Conservation (phyloP, 2,113 vertebrate species). For the Xyrauchen texanus region DNA sequence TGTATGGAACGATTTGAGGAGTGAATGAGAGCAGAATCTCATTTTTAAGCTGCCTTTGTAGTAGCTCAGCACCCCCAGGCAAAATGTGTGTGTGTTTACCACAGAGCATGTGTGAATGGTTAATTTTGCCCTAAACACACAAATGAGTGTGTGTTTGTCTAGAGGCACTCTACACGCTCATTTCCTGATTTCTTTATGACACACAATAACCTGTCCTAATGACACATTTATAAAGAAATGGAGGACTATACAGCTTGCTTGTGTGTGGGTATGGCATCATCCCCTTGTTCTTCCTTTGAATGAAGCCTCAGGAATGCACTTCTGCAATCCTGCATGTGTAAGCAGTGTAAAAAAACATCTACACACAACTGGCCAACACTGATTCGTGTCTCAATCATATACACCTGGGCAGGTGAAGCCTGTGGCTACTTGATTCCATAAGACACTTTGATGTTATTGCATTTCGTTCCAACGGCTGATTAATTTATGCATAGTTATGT, state of each 20-base stretch:
- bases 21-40: no score
- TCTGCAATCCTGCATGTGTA: conserved; percentile 51
- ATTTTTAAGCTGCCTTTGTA: neutral
- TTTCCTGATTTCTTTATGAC: conserved; percentile 37
- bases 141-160: conserved; percentile 14
- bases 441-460: conserved; percentile 14
- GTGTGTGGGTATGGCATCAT: neutral
- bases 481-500: conserved; percentile 19
- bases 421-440: conserved; percentile 6
- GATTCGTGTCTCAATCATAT: conserved; percentile 61
- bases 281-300: conserved; percentile 20
- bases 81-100: neutral
- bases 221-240: conserved; percentile 7
- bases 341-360: conserved; percentile 43
- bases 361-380: conserved; percentile 46
- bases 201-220: conserved; percentile 11
- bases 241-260: conserved; percentile 1
- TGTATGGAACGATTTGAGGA: no score
- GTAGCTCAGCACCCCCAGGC: neutral
- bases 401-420: conserved; percentile 51
- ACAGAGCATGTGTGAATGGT: neutral
- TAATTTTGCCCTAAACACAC: conserved; percentile 20
- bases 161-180: neutral
- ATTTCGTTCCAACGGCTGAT: conserved; percentile 10
- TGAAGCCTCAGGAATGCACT: conserved; percentile 55